Conservation (phyloP, 2,888 invertebrate species). For the Caenorhabditis afra region DNA sequence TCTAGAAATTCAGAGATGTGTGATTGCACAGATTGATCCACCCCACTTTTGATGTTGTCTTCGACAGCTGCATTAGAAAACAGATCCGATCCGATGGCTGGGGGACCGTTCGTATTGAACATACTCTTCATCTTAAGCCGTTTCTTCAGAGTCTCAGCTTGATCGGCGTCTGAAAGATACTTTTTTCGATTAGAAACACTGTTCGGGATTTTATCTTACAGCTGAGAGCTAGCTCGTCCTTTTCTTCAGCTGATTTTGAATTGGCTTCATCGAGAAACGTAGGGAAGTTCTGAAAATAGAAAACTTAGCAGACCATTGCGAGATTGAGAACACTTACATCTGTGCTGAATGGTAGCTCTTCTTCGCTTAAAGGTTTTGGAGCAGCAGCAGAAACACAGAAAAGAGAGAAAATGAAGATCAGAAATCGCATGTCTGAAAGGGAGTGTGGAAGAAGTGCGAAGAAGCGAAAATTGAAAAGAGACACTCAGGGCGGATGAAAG, state of each 20-base stretch:
- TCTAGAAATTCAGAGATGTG: conserved; percentile 12
- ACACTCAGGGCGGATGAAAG: conserved; percentile 45
- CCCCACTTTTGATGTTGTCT: conserved; percentile 42
- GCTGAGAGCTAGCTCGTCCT: conserved; percentile 29
- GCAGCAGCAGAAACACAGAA: conserved; percentile 25
- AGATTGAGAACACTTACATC: conserved; percentile 23
- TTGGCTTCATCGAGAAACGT: conserved; percentile 17
- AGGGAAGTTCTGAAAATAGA: conserved; percentile 31
- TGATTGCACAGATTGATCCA: no score
- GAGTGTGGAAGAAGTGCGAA: conserved; percentile 44
- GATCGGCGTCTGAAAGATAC: conserved; percentile 33
- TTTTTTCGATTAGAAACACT: not conserved
- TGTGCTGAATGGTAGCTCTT: conserved; percentile 45
- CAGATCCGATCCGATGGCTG: conserved; percentile 40
- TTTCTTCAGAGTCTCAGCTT: conserved; percentile 37
- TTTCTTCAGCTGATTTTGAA: conserved; percentile 36
- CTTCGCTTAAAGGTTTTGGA: conserved; percentile 25
- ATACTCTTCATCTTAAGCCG: conserved; percentile 44
- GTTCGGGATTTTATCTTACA: conserved; percentile 25
- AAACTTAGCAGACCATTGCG: not conserved
- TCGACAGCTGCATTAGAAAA: conserved; percentile 38
- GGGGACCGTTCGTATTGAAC: conserved; percentile 47
- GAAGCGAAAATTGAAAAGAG: conserved; percentile 45
- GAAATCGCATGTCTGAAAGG: conserved; percentile 53
- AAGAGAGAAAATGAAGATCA: conserved; percentile 24